These are phyloP conservation scores for Eupeodes corollae DNA, from an alignment of 1,140 invertebrate species.

Conservation along the genomic window DNA sequence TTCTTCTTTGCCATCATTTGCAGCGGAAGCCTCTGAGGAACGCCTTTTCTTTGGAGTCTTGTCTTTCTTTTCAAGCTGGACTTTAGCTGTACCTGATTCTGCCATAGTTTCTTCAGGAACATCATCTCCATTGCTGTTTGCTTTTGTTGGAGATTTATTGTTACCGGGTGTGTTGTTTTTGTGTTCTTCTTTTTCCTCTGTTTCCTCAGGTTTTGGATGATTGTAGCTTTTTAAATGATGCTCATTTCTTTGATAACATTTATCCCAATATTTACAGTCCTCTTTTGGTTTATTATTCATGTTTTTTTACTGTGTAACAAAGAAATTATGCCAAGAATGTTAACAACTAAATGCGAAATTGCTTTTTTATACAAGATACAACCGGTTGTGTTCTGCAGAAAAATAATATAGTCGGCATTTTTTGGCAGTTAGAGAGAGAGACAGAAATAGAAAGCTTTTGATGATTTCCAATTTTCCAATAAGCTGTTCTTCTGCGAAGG, in stretches of 20 bases:
- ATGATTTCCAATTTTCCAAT: no score
- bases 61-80: background rate
- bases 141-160: no score
- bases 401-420: no score
- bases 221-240: slow-evolving; percentile 63
- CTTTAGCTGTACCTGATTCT: background rate
- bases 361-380: no score
- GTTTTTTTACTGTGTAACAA: no score
- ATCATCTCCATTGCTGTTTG: no score
- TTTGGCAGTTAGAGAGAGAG: no score
- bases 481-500: no score
- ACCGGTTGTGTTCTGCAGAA: no score
- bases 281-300: slow-evolving; percentile 13
- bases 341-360: no score
- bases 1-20: background rate
- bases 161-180: background rate
- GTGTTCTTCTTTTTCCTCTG: background rate
- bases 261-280: slow-evolving; percentile 62
- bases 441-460: no score
- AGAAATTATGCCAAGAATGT: no score
- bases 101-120: slow-evolving; percentile 10
- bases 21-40: background rate
- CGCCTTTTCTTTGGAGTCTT: slow-evolving; percentile 7
- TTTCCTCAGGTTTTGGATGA: slow-evolving; percentile 47
- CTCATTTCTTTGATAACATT: slow-evolving; percentile 78